Evolutionary conservation across 2,113 vertebrate genomes (phyloP).

Genomic region (Callaeas wilsoni): DNA sequence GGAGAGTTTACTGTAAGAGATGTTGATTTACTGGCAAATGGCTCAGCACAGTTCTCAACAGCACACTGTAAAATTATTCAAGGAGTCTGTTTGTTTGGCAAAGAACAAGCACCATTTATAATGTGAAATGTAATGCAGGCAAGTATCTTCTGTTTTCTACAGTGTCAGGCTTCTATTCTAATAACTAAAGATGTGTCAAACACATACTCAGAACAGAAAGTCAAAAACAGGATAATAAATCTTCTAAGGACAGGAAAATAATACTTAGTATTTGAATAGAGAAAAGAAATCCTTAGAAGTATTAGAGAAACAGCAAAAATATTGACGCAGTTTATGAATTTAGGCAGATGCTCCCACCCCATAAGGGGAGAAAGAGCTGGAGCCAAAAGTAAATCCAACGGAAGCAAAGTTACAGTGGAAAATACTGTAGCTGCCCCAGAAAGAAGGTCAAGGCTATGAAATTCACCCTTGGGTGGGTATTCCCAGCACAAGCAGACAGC

Average conservation of each 20-base stretch:
- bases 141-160: constrained; percentile 35
- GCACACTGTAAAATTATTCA: constrained; percentile 21
- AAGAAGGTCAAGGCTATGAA: not conserved
- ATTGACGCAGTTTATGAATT: not conserved
- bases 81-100: not conserved
- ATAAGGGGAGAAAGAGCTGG: not conserved
- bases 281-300: not conserved
- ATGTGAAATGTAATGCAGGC: not conserved
- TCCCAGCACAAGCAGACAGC: not conserved
- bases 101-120: constrained; percentile 45
- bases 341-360: not conserved
- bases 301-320: not conserved
- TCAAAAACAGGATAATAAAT: constrained; percentile 31
- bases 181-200: constrained; percentile 47
- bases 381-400: not conserved
- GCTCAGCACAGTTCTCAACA: not conserved
- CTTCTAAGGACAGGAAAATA: constrained; percentile 14
- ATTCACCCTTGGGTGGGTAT: not conserved
- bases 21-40: constrained; percentile 35
- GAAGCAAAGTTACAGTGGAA: not conserved
- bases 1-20: not conserved
- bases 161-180: constrained; percentile 3
- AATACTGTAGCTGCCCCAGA: not conserved
- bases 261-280: not conserved
- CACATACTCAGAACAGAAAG: not conserved